A percentile compares a stretch with the other conserved stretches of the same genome.
Evolutionary conservation across 2,888 invertebrate species (phyloP).

Genomic region (Ophion costatus): DNA sequence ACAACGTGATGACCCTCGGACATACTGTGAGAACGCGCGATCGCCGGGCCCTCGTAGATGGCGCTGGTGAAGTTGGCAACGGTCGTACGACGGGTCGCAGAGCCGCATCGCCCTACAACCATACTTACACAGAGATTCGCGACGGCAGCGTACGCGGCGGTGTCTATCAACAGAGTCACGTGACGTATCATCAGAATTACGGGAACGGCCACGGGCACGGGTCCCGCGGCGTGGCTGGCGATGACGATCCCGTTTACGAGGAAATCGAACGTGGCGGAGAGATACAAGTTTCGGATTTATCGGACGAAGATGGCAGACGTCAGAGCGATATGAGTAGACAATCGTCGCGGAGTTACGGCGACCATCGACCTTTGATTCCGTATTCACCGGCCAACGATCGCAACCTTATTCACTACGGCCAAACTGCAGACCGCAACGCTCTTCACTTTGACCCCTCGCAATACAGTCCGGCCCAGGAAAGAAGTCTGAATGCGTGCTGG

Average conservation of each 20-base stretch:
- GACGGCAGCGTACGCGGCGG: constrained; percentile 81
- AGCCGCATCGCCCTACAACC: constrained; percentile 87
- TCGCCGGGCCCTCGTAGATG: constrained; percentile 67
- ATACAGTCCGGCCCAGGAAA: constrained; percentile 77
- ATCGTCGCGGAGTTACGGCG: constrained; percentile 91
- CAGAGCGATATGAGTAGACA: constrained; percentile 90
- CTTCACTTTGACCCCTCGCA: constrained; percentile 74
- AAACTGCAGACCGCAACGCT: constrained; percentile 69
- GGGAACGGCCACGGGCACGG: constrained; percentile 86
- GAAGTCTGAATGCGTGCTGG: constrained; percentile 80
- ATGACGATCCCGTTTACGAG: constrained; percentile 90
- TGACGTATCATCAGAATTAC: constrained; percentile 74
- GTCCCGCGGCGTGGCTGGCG: constrained; percentile 73
- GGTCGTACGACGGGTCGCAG: constrained; percentile 83
- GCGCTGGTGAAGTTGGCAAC: constrained; percentile 83
- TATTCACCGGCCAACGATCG: constrained; percentile 89
- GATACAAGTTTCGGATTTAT: constrained; percentile 90
- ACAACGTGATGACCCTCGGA: constrained; percentile 84
- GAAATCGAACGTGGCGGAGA: constrained; percentile 90
- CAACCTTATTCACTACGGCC: constrained; percentile 80
- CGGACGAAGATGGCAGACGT: constrained; percentile 90
- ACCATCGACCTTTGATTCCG: constrained; percentile 92
- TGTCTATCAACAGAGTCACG: constrained; percentile 77
- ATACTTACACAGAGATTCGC: constrained; percentile 91
- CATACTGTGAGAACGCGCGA: constrained; percentile 75